Base-by-base conservation (phyloP, 2,797 vertebrate species). In the Picus viridis region DNA sequence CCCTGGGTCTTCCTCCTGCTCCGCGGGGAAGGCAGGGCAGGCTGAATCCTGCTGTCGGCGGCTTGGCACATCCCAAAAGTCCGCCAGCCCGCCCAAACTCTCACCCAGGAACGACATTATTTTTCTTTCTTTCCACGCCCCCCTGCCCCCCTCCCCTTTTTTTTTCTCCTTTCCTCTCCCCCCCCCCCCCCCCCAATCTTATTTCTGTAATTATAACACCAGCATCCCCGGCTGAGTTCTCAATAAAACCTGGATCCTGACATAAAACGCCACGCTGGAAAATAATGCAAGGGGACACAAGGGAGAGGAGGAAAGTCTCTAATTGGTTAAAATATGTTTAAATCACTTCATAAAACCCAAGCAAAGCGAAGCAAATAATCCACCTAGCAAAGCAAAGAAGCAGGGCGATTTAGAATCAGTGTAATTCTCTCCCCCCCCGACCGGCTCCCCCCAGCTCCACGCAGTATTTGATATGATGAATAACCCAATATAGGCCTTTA, bases 401-500 rank as follows among this genome's bases (percentile, higher is more conserved):
- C 86, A 23, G 23, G 74, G 89, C 91, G 75, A 94, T 95, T 95
- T 95, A 95, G 96, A 96, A 94, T 83, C 92, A 80, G 86, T 92
- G 94, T 76, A 93, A 93, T 95, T 88, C 69, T 61, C 92, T 95
- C 93, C 92, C 89, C 89, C 83, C 93, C 89, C 70, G 71, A 83
- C 88, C 87, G 34, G 74, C 91, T 89, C 83, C 92, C 94, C 93
- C 87, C 82, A 93, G 81, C 86, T 89, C 93, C 91, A 95, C 58
- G 63, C 94, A 95, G 94, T 91, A 91, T 95, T 96, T 96, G 96
- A 94, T 96, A 95, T 96, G 96, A 97, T 95, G 95, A 96, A 97
- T 96, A 96, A 95, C 95, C 96, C 96, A 96, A 97, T 96, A 96
- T 91, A 95, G 96, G 95, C 94, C 96, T 97, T 97, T 97, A 96